A percentile compares a stretch with the other conserved stretches of the same genome.
These are phyloP conservation scores for Caenorhabditis elegans DNA, from an alignment of 1,140 invertebrate genomes.

Conservation along the genomic window DNA sequence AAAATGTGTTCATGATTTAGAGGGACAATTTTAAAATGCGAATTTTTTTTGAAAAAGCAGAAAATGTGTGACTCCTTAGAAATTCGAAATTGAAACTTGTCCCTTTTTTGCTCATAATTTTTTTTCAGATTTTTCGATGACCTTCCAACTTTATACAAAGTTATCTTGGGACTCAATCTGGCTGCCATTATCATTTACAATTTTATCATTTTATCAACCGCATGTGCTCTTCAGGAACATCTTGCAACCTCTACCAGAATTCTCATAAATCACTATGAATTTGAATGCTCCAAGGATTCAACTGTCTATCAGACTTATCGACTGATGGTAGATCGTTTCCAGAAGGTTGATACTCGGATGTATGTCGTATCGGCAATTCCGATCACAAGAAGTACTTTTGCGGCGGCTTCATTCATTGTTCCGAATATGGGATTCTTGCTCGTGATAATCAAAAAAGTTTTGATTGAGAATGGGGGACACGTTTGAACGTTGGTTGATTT, in stretches of 20 bases:
- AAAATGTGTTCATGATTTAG: background rate
- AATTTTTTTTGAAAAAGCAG: background rate
- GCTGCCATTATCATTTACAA: background rate
- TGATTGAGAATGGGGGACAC: background rate
- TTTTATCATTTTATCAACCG: background rate
- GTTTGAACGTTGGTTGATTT: background rate
- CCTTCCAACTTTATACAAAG: background rate
- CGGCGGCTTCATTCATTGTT: background rate
- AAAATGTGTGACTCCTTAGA: background rate
- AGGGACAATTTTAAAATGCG: background rate
- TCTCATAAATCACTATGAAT: background rate
- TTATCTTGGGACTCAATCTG: background rate
- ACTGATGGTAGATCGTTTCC: background rate
- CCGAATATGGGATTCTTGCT: background rate
- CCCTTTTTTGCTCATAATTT: background rate
- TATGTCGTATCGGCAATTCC: background rate
- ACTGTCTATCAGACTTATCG: background rate
- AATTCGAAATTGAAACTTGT: too few species aligned
- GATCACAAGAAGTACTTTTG: background rate
- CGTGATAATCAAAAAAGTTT: background rate
- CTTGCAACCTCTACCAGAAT: background rate
- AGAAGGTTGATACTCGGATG: background rate
- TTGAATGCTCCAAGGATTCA: background rate
- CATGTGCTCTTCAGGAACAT: background rate
- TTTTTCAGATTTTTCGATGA: background rate